Base-by-base conservation (phyloP, 2,797 vertebrate species). In the Xiphophorus birchmanni region DNA sequence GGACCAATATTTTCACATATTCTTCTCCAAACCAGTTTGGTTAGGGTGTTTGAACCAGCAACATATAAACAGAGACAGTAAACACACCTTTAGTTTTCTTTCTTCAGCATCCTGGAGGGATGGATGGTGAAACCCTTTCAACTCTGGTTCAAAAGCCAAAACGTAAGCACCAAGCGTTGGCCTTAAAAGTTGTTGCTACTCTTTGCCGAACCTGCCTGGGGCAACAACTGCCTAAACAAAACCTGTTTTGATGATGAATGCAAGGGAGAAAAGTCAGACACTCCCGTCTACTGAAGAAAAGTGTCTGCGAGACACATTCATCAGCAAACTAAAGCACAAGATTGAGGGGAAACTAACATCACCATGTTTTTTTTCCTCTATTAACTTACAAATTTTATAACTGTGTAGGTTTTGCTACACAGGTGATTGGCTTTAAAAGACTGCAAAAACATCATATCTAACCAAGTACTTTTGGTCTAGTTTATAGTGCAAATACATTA, bases 171-270 rank as follows among this genome's bases (percentile, higher is more conserved):
- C 0, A 2, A 83, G 69, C 75, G 12, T 42, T 37, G 77, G 74
- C 65, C 26, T 81, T 67, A 45, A 82, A 77, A 76, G 78, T 79
- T 76, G 78, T 67, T 91, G 23, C 69, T 48, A 18, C 48, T 80
- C 48, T 80, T 84, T 79, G n/a, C 76, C 29, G 65, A 73, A 84
- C 77, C 88, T 42, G 85, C 93, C 87, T 74, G 52, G 83, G 91
- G 92, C 90, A n/a, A 82, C 72, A 91, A 87, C 86, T 71, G 88
- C 83, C 80, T 80, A 37, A 89, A 86, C 18, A 1, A 87, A 88
- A 88, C 88, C 85, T 72, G 89, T 93, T 93, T 90, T 82, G 87
- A 91, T 88, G 85, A 90, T 81, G 77, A 88, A 80, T 72, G 75
- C 80, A 75, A 45, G 80, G 75, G 84, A 83, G 32, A 80, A 50